Evolutionary conservation across 1,140 invertebrate species (phyloP), one percentile per base, ranked within the genome.

Genomic region (Drosophila azteca): DNA sequence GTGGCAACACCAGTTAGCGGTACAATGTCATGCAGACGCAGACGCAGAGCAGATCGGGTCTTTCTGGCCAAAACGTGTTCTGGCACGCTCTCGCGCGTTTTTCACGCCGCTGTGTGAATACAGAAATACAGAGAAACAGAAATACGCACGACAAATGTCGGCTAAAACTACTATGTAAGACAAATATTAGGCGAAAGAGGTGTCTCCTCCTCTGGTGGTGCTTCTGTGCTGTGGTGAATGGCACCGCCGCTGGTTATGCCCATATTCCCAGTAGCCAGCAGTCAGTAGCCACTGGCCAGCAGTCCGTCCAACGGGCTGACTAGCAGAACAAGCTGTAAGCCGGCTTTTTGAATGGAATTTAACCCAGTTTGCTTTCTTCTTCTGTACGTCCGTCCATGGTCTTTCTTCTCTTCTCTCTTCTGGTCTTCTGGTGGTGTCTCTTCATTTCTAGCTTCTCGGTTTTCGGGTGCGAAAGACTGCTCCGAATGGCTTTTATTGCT

Each of bases 331-430:
- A 74, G 71, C 71, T 58, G 71, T 66, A 43, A 70, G 73, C 67
- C 77, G 77, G 74, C 76, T 62, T 77, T 82, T 77, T 82, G 83
- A 83, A 83, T 88, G 82, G 82, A 87, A 87, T 87, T 82, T 83
- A 87, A 79, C 82, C 82, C 29, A 87, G 79, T 88, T 87, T 88
- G 83, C 83, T 87, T 87, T 88, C 82, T 87, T 77, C 76, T 87
- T 77, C 76, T 77, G 73, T 64, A 15, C 35, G 29, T 26, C 48
- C 3, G 46, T 48, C 26, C 43, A n/a, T 44, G 0, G 17, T 20
- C 17, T 20, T 1, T 20, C 17, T 20, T 20, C 17, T 20, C 17
- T n/a, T n/a, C 17, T 20, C 1, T 20, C 17, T 13, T 20, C 43
- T 48, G 26, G 26, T 53, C 62, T 79, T 83, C 48, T 26, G 24